Percentiles rank a stretch among this genome's conserved stretches.
Evolutionary conservation across 1,140 invertebrate species (phyloP).

Genomic region (Cyclargus thomasi): DNA sequence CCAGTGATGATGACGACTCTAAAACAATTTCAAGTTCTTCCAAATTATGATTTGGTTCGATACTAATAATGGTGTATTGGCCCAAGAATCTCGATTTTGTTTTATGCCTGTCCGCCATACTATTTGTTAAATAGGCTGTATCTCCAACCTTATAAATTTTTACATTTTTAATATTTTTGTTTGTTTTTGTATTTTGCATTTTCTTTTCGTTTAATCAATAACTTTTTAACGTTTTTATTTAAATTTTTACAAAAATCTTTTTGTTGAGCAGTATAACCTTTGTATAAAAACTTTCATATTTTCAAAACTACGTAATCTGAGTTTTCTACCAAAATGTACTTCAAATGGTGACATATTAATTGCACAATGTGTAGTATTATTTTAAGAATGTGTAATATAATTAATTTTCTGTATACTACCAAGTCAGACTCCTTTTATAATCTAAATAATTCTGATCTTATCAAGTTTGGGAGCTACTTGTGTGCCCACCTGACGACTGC

Average conservation of each 20-base stretch:
- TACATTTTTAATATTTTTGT: conserved; percentile 21
- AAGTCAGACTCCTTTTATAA: conserved; percentile 25
- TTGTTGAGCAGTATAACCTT: conserved; percentile 23
- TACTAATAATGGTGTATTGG: conserved; percentile 20
- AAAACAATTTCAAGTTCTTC: conserved; percentile 25
- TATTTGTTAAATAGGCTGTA: conserved; percentile 27
- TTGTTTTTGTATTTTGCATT: conserved; percentile 19
- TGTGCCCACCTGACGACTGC: no score
- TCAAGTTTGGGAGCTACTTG: no score
- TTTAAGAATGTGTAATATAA: conserved; percentile 25
- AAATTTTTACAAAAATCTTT: conserved; percentile 22
- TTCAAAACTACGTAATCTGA: conserved; percentile 22
- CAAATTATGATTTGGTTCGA: conserved; percentile 24
- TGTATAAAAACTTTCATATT: conserved; percentile 24
- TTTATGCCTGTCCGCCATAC: conserved; percentile 26
- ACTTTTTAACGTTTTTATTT: conserved; percentile 23
- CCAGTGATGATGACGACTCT: conserved; percentile 16
- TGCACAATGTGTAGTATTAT: conserved; percentile 27
- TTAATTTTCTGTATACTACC: conserved; percentile 25
- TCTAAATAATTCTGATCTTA: conserved; percentile 21
- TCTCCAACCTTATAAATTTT: conserved; percentile 22
- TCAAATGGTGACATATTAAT: no score
- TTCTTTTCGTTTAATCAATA: conserved; percentile 20
- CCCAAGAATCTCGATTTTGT: conserved; percentile 26
- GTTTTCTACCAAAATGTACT: conserved; percentile 28